Evolutionary conservation across 1,140 invertebrate species (phyloP), one percentile per base, ranked within the genome.

Genomic region (Orius insidiosus): DNA sequence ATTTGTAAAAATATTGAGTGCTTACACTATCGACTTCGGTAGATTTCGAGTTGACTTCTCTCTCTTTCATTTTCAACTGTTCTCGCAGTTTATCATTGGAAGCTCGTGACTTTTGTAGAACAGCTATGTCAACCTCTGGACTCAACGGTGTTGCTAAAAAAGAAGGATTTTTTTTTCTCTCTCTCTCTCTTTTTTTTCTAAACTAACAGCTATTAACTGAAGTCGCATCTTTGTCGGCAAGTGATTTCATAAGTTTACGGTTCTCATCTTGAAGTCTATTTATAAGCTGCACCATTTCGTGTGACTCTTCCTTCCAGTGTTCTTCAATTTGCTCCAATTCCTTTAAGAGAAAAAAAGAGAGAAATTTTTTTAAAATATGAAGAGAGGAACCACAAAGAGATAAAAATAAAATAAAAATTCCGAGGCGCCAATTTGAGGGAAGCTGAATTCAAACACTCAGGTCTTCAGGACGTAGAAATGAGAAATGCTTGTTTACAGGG

Each of bases 301-400:
- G 78, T 3, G 84, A 85, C 68, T 97, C 92, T 45, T 78, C 75
- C 50, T 82, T 74, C 86, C 89, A 94, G 61, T 88, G 81, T 55
- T 95, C 89, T 63, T 96, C 92, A 43, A 94, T 92, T 53, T 84
- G 75, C 65, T 95, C 89, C 57, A 96, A 64, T 70, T 96, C 90
- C 85, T 89, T n/a, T 4, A 49, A 50, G 7, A 5, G 40, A 5
- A 35, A 41, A 33, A 37, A 16, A 33, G 41, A 34, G 13, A 31
- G 5, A n/a, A n/a, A 10, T 46, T 6, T 40, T 48, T 35, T 42
- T 45, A n/a, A n/a, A n/a, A n/a, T n/a, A n/a, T n/a, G n/a, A n/a
- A n/a, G n/a, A n/a, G n/a, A n/a, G n/a, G n/a, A n/a, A n/a, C n/a
- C n/a, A n/a, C n/a, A n/a, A n/a, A n/a, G n/a, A n/a, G n/a, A n/a